A percentile compares a stretch with the other conserved stretches of the same genome.
Conservation (phyloP, 2,888 invertebrate species). For the Amiota mariae region DNA sequence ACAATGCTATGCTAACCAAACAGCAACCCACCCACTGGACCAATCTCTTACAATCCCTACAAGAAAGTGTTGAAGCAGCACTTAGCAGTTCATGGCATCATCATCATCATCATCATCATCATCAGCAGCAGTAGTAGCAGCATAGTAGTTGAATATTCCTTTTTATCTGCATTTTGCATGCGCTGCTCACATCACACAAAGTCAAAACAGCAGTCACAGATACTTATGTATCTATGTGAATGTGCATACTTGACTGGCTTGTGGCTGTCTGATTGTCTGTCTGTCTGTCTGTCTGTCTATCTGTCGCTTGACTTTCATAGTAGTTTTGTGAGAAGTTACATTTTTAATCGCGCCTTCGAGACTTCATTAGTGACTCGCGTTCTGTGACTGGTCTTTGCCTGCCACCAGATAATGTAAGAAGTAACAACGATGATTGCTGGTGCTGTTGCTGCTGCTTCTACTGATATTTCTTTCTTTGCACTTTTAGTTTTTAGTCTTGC, state of each 20-base stretch:
- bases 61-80: slow-evolving; percentile 66
- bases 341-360: slow-evolving; percentile 67
- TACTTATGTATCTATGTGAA: not conserved
- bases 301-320: slow-evolving; percentile 39
- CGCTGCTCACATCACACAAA: not conserved
- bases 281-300: slow-evolving; percentile 40
- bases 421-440: not conserved
- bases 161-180: slow-evolving; percentile 27
- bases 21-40: not conserved
- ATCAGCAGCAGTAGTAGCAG: too few relatives aligned
- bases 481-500: not conserved
- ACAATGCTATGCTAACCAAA: not conserved
- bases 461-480: slow-evolving; percentile 1
- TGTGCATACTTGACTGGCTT: slow-evolving; percentile 29
- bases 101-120: slow-evolving; percentile 58
- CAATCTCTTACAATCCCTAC: slow-evolving; percentile 24
- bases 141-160: slow-evolving; percentile 2
- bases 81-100: slow-evolving; percentile 50
- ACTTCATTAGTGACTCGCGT: slow-evolving; percentile 59
- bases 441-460: not conserved
- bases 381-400: not conserved
- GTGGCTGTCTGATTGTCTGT: slow-evolving; percentile 51
- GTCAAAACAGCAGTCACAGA: too few relatives aligned
- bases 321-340: slow-evolving; percentile 57
- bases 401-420: slow-evolving; percentile 8